Conservation (phyloP, 1,140 invertebrate species). For the Littorina saxatilis region DNA sequence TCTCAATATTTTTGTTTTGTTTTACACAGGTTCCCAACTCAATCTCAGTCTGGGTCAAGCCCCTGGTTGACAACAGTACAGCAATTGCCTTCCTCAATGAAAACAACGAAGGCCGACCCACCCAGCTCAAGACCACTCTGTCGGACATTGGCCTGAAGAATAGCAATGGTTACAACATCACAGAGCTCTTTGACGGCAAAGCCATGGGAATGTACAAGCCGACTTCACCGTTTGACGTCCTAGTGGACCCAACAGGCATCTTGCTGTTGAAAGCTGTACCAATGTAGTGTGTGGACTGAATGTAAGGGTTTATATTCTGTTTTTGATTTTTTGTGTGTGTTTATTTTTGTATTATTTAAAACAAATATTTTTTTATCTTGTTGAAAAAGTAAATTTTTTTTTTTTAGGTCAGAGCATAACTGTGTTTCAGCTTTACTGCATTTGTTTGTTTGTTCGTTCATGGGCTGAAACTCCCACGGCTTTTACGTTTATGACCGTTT, state of each 20-base stretch:
- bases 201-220: constrained; percentile 84
- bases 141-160: constrained; percentile 88
- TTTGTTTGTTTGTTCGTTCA: background rate
- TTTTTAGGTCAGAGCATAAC: no score
- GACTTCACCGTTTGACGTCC: constrained; percentile 92
- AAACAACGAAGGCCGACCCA: constrained; percentile 52
- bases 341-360: no score
- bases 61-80: constrained; percentile 53
- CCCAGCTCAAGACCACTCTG: constrained; percentile 75
- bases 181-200: constrained; percentile 77
- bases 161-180: constrained; percentile 88
- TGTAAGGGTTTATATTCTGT: no score
- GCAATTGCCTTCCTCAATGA: constrained; percentile 63
- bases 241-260: constrained; percentile 92
- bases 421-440: no score
- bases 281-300: background rate
- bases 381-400: no score
- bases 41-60: constrained; percentile 61
- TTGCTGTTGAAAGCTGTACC: constrained; percentile 29
- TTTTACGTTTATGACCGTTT: no score
- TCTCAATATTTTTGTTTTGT: no score
- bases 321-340: no score
- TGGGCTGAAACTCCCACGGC: no score
- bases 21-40: constrained; percentile 41
- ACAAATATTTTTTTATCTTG: no score